Conservation (phyloP, 2,113 vertebrate species). For the Macaca mulatta region DNA sequence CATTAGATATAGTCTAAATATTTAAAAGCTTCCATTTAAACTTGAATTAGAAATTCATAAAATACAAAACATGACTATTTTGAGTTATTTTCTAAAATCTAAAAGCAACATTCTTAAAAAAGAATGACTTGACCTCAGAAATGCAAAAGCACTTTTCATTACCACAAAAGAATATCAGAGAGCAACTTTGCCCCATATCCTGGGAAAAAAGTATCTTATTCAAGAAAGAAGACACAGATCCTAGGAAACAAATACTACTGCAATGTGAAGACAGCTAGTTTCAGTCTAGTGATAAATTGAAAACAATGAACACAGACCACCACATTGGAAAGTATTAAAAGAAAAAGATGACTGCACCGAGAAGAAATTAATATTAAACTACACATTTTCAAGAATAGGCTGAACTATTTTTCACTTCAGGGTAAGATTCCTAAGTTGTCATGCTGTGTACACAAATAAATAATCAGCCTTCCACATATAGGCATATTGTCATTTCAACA, state of each 20-base stretch:
- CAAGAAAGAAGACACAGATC: not conserved
- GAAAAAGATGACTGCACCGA: not conserved
- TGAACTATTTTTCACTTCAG: not conserved
- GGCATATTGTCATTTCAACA: not conserved
- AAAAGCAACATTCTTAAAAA: not conserved
- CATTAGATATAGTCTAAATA: not conserved
- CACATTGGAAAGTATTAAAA: not conserved
- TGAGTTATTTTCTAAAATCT: not conserved
- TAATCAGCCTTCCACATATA: not conserved
- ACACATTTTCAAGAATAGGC: not conserved
- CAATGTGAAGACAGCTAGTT: not conserved
- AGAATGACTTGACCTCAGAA: not conserved
- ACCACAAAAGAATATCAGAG: not conserved
- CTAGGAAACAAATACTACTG: not conserved
- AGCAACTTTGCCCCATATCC: not conserved
- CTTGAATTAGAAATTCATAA: not conserved
- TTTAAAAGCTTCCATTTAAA: not conserved
- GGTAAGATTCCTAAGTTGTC: not conserved
- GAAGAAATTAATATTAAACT: not conserved
- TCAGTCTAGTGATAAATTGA: not conserved
- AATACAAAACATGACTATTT: not conserved
- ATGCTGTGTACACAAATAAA: not conserved
- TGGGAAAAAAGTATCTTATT: not conserved
- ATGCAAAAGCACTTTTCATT: not conserved
- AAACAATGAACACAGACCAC: not conserved